phyloP scores from a whole-genome alignment of 2,113 vertebrate genomes.

The Dunckerocampus dactyliophorus region DNA sequence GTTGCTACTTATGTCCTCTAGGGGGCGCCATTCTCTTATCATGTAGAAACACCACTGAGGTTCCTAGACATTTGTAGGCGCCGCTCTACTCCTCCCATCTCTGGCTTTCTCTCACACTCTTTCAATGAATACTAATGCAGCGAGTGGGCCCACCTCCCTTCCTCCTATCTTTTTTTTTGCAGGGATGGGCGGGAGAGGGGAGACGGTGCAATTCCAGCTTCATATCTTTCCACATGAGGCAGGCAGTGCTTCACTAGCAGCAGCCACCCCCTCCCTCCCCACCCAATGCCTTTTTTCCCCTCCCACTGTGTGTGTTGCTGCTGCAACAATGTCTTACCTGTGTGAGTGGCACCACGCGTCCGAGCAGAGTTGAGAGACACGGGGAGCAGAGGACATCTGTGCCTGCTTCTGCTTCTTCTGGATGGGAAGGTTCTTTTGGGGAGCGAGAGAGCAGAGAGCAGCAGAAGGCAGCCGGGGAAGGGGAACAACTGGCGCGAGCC shows the following conservation, averaged over 20 bases:
- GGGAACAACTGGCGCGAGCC: constrained; percentile 67
- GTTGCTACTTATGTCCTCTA: constrained; percentile 60
- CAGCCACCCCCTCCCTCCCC: constrained; percentile 24
- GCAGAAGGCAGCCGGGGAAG: constrained; percentile 65
- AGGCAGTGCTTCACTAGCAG: constrained; percentile 63
- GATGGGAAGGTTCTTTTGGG: constrained; percentile 71
- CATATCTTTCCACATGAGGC: constrained; percentile 66
- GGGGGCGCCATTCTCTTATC: constrained; percentile 66
- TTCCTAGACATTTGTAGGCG: constrained; percentile 62
- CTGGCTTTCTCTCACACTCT: constrained; percentile 51
- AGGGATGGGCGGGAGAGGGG: constrained; percentile 68
- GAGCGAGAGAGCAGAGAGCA: constrained; percentile 62
- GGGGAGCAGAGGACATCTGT: constrained; percentile 43
- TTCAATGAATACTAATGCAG: constrained; percentile 77
- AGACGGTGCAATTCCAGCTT: constrained; percentile 64
- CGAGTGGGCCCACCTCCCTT: constrained; percentile 62
- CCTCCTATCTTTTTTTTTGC: constrained; percentile 54
- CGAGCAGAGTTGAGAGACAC: constrained; percentile 52
- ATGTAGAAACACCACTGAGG: constrained; percentile 45
- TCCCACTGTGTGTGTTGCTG: constrained; percentile 43
- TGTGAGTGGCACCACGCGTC: constrained; percentile 53
- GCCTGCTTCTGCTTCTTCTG: constrained; percentile 63
- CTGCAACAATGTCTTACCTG: constrained; percentile 71
- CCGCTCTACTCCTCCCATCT: constrained; percentile 20
- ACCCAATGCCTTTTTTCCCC: constrained; percentile 47